Base-by-base conservation (phyloP, 2,888 invertebrate genomes). In the Pyrocoelia pectoralis region DNA sequence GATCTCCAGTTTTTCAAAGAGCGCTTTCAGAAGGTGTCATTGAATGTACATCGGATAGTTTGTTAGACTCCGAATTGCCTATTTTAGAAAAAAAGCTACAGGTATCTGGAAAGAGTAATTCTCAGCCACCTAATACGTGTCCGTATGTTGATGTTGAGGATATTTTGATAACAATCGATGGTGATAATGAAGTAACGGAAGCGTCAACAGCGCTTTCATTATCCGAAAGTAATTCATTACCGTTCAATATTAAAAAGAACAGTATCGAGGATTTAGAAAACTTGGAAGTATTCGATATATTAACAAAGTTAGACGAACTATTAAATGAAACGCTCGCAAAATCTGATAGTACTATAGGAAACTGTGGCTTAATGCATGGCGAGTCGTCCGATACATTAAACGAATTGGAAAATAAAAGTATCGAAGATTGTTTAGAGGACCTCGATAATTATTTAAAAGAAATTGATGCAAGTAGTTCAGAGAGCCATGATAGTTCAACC, bases 221-320 rank as follows among this genome's bases (percentile, higher is more conserved):
- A 19, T 12, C 41, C 19, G 40, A 51, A 51, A 58, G 54, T 14
- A 66, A 61, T 40, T 57, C 61, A 50, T 58, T 57, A n/a, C 41
- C 66, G 13, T 24, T 61, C 19, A 65, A 68, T 4, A 41, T 67
- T 6, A 51, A 56, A 38, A 24, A 56, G 1, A 24, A 24, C 41
- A 14, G n/a, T 29, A 13, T 8, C 41, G 61, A 24, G 40, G 61
- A 33, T 12, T 54, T 58, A 24, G 67, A 70, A 18, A 72, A 75
- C 60, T 63, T 73, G 5, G 80, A 81, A 67, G 80, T 79, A 5
- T 83, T 87, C 81, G 82, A 84, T 74, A 84, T 87, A 65, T 79
- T 87, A 68, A 84, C 84, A 72, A 85, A 85, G 74, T 78, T 87
- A 67, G 87, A 87, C 76, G 84, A 86, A 75, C 84, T 86, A 62